Conservation (phyloP, 2,797 vertebrate species). For the Anabacerthia variegaticeps region DNA sequence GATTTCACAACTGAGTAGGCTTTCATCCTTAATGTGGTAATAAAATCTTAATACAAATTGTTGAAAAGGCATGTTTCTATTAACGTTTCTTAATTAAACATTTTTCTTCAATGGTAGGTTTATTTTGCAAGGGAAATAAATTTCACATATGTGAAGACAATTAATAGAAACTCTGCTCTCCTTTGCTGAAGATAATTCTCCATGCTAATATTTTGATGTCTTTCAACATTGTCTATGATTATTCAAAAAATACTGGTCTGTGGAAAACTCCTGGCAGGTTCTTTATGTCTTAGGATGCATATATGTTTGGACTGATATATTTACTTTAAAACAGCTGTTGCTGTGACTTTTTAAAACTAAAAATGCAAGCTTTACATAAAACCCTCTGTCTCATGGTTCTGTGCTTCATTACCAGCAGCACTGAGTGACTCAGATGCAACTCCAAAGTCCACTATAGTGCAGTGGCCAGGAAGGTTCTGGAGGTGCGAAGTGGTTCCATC, state of each 20-base stretch:
- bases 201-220: neutral
- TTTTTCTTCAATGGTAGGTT: conserved; percentile 24
- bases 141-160: neutral
- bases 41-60: conserved; percentile 25
- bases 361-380: neutral
- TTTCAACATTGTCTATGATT: neutral
- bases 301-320: neutral
- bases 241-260: neutral
- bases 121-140: conserved; percentile 38
- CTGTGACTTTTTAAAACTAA: neutral
- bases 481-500: neutral
- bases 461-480: neutral
- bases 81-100: conserved; percentile 51
- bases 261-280: neutral
- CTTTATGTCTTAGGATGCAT: neutral
- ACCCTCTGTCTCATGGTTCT: neutral
- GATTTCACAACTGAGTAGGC: conserved; percentile 7
- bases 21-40: neutral
- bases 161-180: neutral
- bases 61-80: conserved; percentile 32
- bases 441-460: neutral
- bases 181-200: neutral
- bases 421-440: neutral
- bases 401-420: neutral
- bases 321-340: neutral